Evolutionary conservation across 2,113 vertebrate genomes (phyloP), one percentile per base, ranked within the genome.

Genomic region (Scortum barcoo): DNA sequence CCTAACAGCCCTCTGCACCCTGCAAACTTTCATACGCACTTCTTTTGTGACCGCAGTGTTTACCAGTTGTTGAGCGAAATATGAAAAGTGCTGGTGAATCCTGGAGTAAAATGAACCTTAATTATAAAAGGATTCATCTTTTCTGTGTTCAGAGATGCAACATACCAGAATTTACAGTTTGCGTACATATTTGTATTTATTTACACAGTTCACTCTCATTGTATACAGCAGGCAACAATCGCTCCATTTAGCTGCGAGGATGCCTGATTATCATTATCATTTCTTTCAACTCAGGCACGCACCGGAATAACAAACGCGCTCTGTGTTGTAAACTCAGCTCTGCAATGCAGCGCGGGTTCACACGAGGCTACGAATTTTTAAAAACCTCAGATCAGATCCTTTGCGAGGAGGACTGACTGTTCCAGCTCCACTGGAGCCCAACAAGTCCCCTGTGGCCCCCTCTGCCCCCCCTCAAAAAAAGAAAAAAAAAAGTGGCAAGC

Each of bases 381-480:
- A 22, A 78, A 81, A 74, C 51, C 44, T 53, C 22, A 0, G 26
- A 68, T 79, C 73, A 69, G 81, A 78, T 65, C 56, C 56, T 79
- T 79, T 40, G 72, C 53, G 58, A 87, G 28, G 69, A 87, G 46
- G 2, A 73, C 80, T 78, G 81, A 90, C 83, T 85, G 78, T 75
- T 89, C 54, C 80, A 62, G 86, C 86, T 82, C 62, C 66, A 78
- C 65, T 78, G 72, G 54, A 86, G 72, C 73, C 78, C 72, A 80
- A 56, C 77, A 66, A 75, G 63, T 78, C 75, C 83, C 78, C 76
- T 0, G n/a, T 28, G 80, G 71, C 69, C 28, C 24, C 33, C 33
- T n/a, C 33, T 4, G 33, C 33, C 33, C 33, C 6, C 33, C 33
- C 40, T n/a, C 5, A 22, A 19, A 30, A n/a, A 11, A 48, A 68